These are phyloP conservation scores for Pseudochromis fuscus DNA, from an alignment of 2,797 vertebrate genomes.

Conservation along the genomic window DNA sequence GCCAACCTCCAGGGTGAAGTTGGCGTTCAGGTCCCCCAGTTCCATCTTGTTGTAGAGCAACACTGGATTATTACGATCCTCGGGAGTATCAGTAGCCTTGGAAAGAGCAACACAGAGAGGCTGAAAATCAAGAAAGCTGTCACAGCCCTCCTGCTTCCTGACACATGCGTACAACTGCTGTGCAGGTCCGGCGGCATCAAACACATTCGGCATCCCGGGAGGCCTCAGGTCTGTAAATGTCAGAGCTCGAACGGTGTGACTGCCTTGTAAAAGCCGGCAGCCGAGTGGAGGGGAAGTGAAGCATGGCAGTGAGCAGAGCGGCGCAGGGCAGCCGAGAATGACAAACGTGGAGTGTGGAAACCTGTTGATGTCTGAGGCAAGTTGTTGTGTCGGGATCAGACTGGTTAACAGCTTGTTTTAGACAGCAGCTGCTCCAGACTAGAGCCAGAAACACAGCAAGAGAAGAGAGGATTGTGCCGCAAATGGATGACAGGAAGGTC, in stretches of 20 bases:
- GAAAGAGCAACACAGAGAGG: constrained; percentile 36
- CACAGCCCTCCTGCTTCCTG: constrained; percentile 39
- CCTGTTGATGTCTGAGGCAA: constrained; percentile 49
- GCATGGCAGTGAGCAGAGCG: constrained; percentile 44
- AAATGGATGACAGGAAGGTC: constrained; percentile 19
- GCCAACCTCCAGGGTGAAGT: constrained; percentile 89
- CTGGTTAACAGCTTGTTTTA: constrained; percentile 55
- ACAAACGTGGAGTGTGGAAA: constrained; percentile 51
- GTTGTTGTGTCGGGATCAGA: constrained; percentile 29
- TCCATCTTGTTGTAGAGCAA: constrained; percentile 96
- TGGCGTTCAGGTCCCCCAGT: constrained; percentile 86
- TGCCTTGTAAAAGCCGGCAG: constrained; percentile 67
- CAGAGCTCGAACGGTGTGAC: constrained; percentile 44
- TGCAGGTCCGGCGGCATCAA: constrained; percentile 65
- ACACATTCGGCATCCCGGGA: constrained; percentile 50
- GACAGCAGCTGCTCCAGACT: constrained; percentile 33
- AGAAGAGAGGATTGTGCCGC: constrained; percentile 7
- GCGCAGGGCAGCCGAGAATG: constrained; percentile 24
- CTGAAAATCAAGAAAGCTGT: constrained; percentile 46
- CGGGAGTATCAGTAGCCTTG: constrained; percentile 91
- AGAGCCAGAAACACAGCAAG: constrained; percentile 26
- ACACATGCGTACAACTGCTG: constrained; percentile 40
- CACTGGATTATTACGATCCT: constrained; percentile 93
- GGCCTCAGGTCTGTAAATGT: constrained; percentile 71
- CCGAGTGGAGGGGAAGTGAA: constrained; percentile 53